Percentiles rank a stretch among this genome's conserved stretches.
phyloP scores from a whole-genome alignment of 1,140 invertebrate genomes.

The Brachionus calyciflorus region DNA sequence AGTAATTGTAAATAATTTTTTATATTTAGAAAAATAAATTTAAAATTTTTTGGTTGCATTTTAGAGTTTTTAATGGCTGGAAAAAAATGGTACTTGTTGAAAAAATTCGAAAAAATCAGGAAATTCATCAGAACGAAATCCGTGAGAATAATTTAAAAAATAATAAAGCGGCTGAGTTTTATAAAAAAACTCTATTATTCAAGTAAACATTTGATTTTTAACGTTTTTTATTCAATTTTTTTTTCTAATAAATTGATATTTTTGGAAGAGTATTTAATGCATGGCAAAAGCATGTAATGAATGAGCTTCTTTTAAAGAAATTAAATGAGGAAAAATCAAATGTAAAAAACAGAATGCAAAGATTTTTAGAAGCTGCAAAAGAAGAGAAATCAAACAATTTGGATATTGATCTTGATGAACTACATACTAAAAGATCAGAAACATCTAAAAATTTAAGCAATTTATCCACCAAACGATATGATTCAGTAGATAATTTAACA shows the following conservation, averaged over 20 bases:
- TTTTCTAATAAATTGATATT: background rate
- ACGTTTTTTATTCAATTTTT: background rate
- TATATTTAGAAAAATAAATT: background rate
- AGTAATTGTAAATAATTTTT: conserved; percentile 9
- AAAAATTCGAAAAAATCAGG: background rate
- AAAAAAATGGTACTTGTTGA: conserved; percentile 6
- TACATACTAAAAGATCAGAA: conserved; percentile 46
- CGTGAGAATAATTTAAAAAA: conserved; percentile 48
- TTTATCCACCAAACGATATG: no score
- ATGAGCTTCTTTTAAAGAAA: conserved; percentile 51
- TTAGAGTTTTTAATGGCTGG: conserved; percentile 44
- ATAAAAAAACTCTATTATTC: conserved; percentile 49
- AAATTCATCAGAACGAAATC: conserved; percentile 20
- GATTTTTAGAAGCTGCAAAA: conserved; percentile 30
- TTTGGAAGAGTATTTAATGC: conserved; percentile 48
- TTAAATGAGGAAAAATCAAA: conserved; percentile 51
- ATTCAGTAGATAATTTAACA: no score
- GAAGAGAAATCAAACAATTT: conserved; percentile 43
- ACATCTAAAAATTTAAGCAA: background rate
- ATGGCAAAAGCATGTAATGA: conserved; percentile 53
- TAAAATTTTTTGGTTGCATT: background rate
- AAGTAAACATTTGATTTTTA: conserved; percentile 48
- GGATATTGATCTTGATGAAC: conserved; percentile 51
- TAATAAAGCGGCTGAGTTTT: conserved; percentile 52
- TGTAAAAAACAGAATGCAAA: background rate